phyloP scores from a whole-genome alignment of 2,113 vertebrate genomes.

The Phainopepla nitens region DNA sequence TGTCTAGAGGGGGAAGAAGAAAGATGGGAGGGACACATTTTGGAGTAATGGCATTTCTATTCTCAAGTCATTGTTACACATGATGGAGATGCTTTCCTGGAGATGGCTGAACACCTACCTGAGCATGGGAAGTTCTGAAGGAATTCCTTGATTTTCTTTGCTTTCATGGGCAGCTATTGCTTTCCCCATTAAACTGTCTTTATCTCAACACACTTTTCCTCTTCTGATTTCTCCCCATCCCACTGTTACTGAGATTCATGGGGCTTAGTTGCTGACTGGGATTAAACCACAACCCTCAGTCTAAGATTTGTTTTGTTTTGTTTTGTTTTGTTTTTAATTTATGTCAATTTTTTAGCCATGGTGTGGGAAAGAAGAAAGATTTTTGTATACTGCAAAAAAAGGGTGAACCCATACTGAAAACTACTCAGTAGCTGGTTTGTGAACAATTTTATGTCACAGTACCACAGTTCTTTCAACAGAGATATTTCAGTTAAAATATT shows the following conservation, averaged over 20 bases:
- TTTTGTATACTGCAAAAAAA: neutral
- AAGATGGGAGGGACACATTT: accelerated
- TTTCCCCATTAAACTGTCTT: neutral
- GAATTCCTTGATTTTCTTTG: neutral
- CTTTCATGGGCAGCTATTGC: accelerated
- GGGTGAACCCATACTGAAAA: neutral
- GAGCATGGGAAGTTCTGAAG: neutral
- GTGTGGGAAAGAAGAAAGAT: constrained; percentile 3
- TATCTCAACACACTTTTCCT: neutral
- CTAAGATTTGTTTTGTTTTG: neutral
- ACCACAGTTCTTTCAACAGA: neutral
- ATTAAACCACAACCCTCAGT: neutral
- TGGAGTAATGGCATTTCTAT: accelerated
- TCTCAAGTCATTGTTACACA: neutral
- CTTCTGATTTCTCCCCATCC: neutral
- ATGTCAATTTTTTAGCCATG: constrained; percentile 1
- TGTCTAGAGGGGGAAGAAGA: too few relatives aligned
- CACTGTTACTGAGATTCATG: neutral
- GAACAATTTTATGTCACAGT: neutral
- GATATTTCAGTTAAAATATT: neutral
- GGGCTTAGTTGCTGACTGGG: neutral
- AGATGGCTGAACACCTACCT: neutral
- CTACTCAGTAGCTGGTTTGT: neutral
- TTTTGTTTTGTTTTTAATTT: neutral
- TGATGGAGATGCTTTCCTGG: neutral